Evolutionary conservation across 2,113 vertebrate species (phyloP), one percentile per base, ranked within the genome.

Genomic region (Pelvicachromis taeniatus): DNA sequence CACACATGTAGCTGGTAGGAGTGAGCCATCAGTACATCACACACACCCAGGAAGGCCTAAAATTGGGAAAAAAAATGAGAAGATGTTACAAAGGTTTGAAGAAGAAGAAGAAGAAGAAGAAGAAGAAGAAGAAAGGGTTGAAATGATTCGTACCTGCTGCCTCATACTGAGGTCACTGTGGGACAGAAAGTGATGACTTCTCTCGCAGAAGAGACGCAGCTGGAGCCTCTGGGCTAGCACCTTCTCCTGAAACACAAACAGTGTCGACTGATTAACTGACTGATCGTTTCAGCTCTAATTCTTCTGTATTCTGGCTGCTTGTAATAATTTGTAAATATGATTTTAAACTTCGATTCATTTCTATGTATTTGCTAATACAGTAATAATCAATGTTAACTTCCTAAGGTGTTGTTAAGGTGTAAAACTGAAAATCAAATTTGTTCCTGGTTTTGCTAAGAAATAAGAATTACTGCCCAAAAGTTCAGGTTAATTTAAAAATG

Each of bases 1-100:
- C 95, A 93, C 82, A 93, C 85, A n/a, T 95, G 95, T 7, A 96
- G 91, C 94, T 96, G 96, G 92, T 97, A 96, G 82, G 95, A 97
- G 68, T 97, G 95, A 91, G 97, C 96, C 14, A 96, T 95, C 88
- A 99, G 94, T 61, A 97, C 92, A 73, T 98, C 98, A 80, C 97
- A 98, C 11, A 98, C 92, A 5, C 96, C 95, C 87, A 96, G 83
- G 70, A 99, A 98, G 12, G 97, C 96, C 98, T 99, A 2, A 9
- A 2, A 14, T 4, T 14, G 50, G 0, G n/a, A n/a, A n/a, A 19
- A 8, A 29, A 1, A 42, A 31, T 1, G 7, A 88, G 14, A 31
- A 16, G 33, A 78, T 1, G 26, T 78, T 1, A 55, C 9, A 79
- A 14, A 31, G 9, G 1, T 0, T 1, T 4, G 23, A 2, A 4